Percentiles rank a stretch among this genome's conserved stretches.
These are phyloP conservation scores for Pentamera pediparva DNA, from an alignment of 53 echinoderm and acorn worm genomes.

Conservation along the genomic window DNA sequence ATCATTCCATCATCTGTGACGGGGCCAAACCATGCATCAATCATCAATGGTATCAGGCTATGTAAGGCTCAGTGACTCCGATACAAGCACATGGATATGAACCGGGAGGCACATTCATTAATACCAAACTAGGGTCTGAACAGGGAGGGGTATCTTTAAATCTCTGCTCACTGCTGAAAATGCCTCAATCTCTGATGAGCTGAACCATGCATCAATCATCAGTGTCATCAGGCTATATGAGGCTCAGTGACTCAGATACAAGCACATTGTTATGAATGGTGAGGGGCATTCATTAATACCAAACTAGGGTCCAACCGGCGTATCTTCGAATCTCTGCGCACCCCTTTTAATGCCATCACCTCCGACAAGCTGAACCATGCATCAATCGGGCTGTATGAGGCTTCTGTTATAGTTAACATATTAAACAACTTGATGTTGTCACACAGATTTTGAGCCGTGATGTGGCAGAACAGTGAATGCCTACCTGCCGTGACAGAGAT, in stretches of 20 bases:
- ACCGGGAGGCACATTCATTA: conserved; percentile 42
- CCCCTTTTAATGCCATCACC: conserved; percentile 64
- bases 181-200: conserved; percentile 84
- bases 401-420: no score
- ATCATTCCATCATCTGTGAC: conserved; percentile 79
- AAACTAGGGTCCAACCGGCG: conserved; percentile 92
- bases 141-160: conserved; percentile 90
- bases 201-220: conserved; percentile 98
- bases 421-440: no score
- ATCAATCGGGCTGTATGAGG: conserved; percentile 87
- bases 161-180: conserved; percentile 74
- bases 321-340: conserved; percentile 74
- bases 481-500: no score
- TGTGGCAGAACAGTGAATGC: no score
- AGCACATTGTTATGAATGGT: conserved; percentile 87
- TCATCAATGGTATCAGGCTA: conserved; percentile 92
- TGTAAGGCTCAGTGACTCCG: conserved; percentile 77
- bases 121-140: no score
- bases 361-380: conserved; percentile 98
- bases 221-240: conserved; percentile 90
- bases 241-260: conserved; percentile 71
- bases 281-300: no score
- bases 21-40: conserved; percentile 96
- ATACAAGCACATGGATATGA: conserved; percentile 88
- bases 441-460: no score